These are phyloP conservation scores for Hydrozoanthus gracilis DNA, from an alignment of 92 coral and sea anemone species.

Conservation along the genomic window DNA sequence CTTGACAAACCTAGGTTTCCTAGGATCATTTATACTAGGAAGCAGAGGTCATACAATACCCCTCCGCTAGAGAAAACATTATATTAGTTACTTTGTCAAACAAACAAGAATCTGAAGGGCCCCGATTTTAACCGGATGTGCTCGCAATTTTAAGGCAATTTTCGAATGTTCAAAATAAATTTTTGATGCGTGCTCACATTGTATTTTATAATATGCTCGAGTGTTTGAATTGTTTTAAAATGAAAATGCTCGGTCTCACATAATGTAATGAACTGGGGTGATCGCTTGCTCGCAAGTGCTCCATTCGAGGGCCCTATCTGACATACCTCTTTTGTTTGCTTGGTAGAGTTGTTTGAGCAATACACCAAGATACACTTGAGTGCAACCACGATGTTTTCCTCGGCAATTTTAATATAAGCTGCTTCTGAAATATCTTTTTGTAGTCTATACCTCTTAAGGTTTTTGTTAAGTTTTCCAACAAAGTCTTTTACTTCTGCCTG, in stretches of 20 bases:
- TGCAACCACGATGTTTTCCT: slow-evolving; percentile 19
- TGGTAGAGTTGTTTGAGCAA: background rate
- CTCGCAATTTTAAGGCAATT: too few relatives aligned
- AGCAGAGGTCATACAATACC: too few relatives aligned
- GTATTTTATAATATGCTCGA: too few relatives aligned
- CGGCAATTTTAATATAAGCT: slow-evolving; percentile 1
- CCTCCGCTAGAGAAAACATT: too few relatives aligned
- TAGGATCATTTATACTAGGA: too few relatives aligned
- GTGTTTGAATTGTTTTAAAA: background rate
- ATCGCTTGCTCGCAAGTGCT: background rate
- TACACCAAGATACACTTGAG: background rate
- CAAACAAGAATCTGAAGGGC: too few relatives aligned
- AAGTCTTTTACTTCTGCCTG: background rate
- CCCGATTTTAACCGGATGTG: too few relatives aligned
- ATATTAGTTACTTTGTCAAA: too few relatives aligned
- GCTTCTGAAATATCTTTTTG: slow-evolving; percentile 21
- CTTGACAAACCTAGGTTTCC: too few relatives aligned
- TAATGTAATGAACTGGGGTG: background rate
- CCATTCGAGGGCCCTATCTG: too few relatives aligned
- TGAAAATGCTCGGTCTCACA: background rate
- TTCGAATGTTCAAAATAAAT: too few relatives aligned
- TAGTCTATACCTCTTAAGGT: background rate
- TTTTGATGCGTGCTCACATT: too few relatives aligned
- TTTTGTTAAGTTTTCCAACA: background rate
- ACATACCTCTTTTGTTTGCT: background rate